Conservation (phyloP, 2,113 vertebrate genomes). For the Mixornis gularis region DNA sequence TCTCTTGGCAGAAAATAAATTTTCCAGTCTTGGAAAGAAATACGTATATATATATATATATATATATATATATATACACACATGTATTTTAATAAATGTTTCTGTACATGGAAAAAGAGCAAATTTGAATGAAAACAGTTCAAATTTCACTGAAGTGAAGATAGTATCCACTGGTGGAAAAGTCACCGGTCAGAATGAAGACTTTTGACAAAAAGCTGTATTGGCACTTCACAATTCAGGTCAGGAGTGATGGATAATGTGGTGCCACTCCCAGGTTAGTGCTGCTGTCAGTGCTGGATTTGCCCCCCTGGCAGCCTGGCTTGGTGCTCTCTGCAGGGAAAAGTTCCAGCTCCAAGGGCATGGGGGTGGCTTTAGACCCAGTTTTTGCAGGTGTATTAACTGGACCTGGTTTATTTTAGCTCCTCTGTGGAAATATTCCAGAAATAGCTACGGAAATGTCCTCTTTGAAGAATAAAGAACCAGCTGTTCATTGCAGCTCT, state of each 20-base stretch:
- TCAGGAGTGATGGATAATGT: background rate
- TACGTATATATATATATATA: too few relatives aligned
- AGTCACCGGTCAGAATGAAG: background rate
- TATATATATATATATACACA: too few relatives aligned
- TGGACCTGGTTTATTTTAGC: background rate
- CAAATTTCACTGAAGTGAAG: background rate
- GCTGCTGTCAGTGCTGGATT: background rate
- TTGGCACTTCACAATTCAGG: background rate
- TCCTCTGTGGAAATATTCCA: background rate
- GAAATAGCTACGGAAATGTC: background rate
- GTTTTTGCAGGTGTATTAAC: background rate
- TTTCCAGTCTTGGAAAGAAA: conserved; percentile 55
- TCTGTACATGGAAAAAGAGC: conserved; percentile 36
- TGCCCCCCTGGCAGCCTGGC: background rate
- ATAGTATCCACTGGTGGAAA: conserved; percentile 5
- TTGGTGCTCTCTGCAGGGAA: background rate
- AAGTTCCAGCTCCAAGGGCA: background rate
- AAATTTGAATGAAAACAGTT: background rate
- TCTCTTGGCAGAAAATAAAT: conserved; percentile 46
- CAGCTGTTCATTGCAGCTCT: background rate
- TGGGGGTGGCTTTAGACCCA: background rate
- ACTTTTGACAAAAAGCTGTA: background rate
- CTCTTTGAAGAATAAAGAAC: background rate
- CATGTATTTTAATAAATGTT: background rate
- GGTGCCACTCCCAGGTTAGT: background rate